Evolutionary conservation across 2,797 vertebrate genomes (phyloP).

Genomic region (Rallus crepitans): DNA sequence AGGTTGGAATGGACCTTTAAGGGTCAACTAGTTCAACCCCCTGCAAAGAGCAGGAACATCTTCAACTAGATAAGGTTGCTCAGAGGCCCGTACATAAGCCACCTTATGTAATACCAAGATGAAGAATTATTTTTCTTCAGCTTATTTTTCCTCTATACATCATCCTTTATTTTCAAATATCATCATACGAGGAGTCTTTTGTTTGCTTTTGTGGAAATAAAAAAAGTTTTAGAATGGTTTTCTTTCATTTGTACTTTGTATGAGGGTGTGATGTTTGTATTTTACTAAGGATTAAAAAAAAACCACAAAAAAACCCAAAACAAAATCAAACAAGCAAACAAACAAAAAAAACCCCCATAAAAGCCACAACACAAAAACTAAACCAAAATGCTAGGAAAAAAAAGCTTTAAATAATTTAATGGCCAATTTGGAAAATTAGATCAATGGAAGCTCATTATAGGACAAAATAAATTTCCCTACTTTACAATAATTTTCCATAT

Average conservation of each 20-base stretch:
- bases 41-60: neutral
- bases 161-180: neutral
- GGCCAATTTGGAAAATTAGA: neutral
- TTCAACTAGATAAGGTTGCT: neutral
- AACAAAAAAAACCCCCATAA: neutral
- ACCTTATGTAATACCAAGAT: neutral
- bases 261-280: neutral
- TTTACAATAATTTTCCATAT: neutral
- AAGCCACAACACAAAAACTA: too few species aligned
- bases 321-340: neutral
- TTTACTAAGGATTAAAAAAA: neutral
- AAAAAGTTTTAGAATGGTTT: neutral
- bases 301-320: neutral
- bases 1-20: neutral
- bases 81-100: rapidly evolving
- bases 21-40: neutral
- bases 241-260: neutral
- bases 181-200: too few species aligned
- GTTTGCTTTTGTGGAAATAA: neutral
- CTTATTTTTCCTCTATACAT: neutral
- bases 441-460: neutral
- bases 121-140: neutral
- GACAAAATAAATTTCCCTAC: neutral
- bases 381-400: neutral
- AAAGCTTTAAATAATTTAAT: neutral